Base-by-base conservation (phyloP, 1,140 invertebrate species). In the Drosophila leontia region DNA sequence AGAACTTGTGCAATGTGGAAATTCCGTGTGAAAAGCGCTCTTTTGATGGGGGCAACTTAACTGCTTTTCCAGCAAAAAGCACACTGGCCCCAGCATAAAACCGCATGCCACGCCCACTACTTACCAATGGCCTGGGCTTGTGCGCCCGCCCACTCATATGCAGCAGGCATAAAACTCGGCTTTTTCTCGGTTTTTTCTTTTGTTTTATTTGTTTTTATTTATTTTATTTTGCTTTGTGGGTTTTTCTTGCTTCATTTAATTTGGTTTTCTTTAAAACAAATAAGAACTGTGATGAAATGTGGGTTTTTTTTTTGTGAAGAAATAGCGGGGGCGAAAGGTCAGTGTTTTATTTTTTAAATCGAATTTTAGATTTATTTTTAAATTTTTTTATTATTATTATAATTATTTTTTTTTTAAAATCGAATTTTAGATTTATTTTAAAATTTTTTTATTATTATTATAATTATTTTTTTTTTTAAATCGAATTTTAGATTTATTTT, bases 21-120 rank as follows among this genome's bases (percentile, higher is more conserved):
- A 55, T 68, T 68, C 29, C 69, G 70, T 57, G 61, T 59, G 59
- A 75, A 67, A 65, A 77, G 72, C 56, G 50, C 50, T 70, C 50
- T 70, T 57, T 75, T 55, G 44, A 45, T 48, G 65, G 42, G 37
- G 42, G 32, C 13, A 39, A 60, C 62, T 48, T 70, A 62, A 64
- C 51, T 42, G 72, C 35, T 56, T 74, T 62, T 44, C 23, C 37
- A 42, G 62, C 23, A 29, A 41, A 55, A 39, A 15, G 51, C 53
- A 39, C 53, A 39, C 50, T 51, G 59, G 59, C 59, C 34, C 29
- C 47, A 15, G 65, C 15, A 39, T 69, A 48, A 67, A 48, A 67
- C 41, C 51, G 29, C 60, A 41, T 48, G 35, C 53, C 68, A 32
- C 41, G 23, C 34, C 26, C 50, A 42, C 53, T 32, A 15, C 57